These are phyloP conservation scores for Drosophila greeni DNA, from an alignment of 2,888 invertebrate species.

Conservation along the genomic window DNA sequence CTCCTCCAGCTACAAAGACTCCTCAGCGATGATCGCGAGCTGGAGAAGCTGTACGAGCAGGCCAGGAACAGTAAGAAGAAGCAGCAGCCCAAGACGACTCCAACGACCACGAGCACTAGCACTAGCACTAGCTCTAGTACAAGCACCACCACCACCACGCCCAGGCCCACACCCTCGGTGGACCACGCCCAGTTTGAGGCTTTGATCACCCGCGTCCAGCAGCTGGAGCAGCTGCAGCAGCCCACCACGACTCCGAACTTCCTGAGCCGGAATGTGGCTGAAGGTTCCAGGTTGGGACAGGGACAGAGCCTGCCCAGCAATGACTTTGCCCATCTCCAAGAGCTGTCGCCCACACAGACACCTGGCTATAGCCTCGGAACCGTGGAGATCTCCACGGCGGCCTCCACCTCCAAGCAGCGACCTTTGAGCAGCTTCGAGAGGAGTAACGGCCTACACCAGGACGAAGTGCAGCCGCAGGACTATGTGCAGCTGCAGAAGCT, in stretches of 20 bases:
- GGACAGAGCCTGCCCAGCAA: slow-evolving; percentile 60
- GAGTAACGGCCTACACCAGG: slow-evolving; percentile 69
- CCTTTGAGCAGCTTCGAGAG: slow-evolving; percentile 62
- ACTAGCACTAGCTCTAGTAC: slow-evolving; percentile 36
- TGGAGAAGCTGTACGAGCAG: slow-evolving; percentile 75
- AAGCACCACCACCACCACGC: slow-evolving; percentile 46
- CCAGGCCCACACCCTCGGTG: slow-evolving; percentile 58
- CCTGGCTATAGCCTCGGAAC: slow-evolving; percentile 28
- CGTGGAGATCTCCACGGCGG: slow-evolving; percentile 73
- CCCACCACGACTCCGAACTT: slow-evolving; percentile 62
- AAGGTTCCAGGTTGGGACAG: slow-evolving; percentile 3
- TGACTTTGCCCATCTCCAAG: slow-evolving; percentile 72
- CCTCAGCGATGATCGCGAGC: slow-evolving; percentile 78
- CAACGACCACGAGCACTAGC: slow-evolving; percentile 34
- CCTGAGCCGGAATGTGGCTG: slow-evolving; percentile 69
- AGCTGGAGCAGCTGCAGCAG: slow-evolving; percentile 71
- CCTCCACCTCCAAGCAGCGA: slow-evolving; percentile 54
- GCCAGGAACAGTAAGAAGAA: slow-evolving; percentile 62
- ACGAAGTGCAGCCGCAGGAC: slow-evolving; percentile 79
- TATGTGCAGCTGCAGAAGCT: slow-evolving; percentile 80
- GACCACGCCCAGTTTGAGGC: slow-evolving; percentile 80
- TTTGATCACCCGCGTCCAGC: slow-evolving; percentile 79
- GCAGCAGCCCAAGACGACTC: slow-evolving; percentile 25
- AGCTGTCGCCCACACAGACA: slow-evolving; percentile 52
- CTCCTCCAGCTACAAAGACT: slow-evolving; percentile 79